Evolutionary conservation across 2,113 vertebrate genomes (phyloP), one percentile per base, ranked within the genome.

Genomic region (Saimiri boliviensis): DNA sequence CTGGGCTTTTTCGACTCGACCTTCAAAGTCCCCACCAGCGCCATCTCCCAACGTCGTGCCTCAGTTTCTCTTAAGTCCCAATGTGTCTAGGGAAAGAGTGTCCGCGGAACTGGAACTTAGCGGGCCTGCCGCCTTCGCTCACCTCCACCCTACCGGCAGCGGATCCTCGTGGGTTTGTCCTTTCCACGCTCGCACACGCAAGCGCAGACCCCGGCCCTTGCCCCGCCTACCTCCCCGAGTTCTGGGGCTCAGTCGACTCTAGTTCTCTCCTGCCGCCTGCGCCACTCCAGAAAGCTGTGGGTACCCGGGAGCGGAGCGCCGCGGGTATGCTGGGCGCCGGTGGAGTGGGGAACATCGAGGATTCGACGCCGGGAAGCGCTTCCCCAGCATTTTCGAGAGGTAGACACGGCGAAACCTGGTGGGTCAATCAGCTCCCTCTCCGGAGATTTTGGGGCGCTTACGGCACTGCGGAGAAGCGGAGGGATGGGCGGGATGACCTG

Each of bases 31-130:
- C 71, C 81, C 27, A 16, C 25, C n/a, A 56, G n/a, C 35, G 60
- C 60, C 60, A 63, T 13, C 27, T 3, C 54, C 6, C 20, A 3
- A 32, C 60, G 45, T 54, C 3, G n/a, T 89, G 93, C 95, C 95
- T 97, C 97, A 93, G 32, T 91, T 94, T 95, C 86, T 37, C 42
- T 68, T 6, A 6, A 70, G 42, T 89, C 49, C 35, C 56, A 40
- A 0, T 9, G 32, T 9, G 42, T 27, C 37, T 49, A 42, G 23
- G 35, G 32, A 63, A 42, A 68, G 21, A 8, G 54, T 37, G 30
- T 40, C 37, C 3, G 16, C 16, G 27, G 76, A 89, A 83, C 79
- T 35, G n/a, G 54, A 70, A 60, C 56, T 92, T 76, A 35, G 13
- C 1, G 8, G 42, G n/a, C 27, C n/a, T 73, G 37, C 52, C 58